Base-by-base conservation (phyloP, 2,888 invertebrate genomes). In the Deilephila elpenor region DNA sequence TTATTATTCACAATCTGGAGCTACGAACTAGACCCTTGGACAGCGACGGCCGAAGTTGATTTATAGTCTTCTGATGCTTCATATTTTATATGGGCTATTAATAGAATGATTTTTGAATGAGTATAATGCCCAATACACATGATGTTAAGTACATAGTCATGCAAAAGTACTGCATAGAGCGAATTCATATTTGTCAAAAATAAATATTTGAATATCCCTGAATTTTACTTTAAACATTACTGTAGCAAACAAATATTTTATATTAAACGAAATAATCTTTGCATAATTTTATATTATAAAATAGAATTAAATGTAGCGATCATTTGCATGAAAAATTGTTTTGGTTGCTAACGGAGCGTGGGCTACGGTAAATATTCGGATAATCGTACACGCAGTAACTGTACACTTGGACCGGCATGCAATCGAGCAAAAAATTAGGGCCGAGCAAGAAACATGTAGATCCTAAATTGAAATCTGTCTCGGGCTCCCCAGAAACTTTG, bases 391-490 rank as follows among this genome's bases (percentile, higher is more conserved):
- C 77, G 79, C 75, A 75, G 75, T 77, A 78, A 77, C 73, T 77
- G 79, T 81, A 82, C 82, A 84, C 85, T 82, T 78, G 81, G 86
- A 82, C 83, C 81, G 83, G 81, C 76, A 83, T 81, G 84, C 86
- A 86, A 88, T 88, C 84, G 84, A 82, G 85, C 87, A 84, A 81
- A 83, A 89, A 89, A 89, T 88, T 88, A 88, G 84, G 85, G 84
- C 79, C 80, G 82, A 84, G 84, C 83, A 84, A 84, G 86, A 86
- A 85, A 87, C 86, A 86, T 85, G 86, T 87, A 86, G 81, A 86
- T 84, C 84, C 84, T 80, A 85, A 88, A 88, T 88, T 88, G 88
- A 88, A 87, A 88, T 88, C 87, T 87, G 86, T 86, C 86, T 84
- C 80, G 82, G 82, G 80, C 79, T 83, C 83, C 82, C 83, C 82